Evolutionary conservation across 2,797 vertebrate genomes (phyloP).

Genomic region (Masticophis lateralis): DNA sequence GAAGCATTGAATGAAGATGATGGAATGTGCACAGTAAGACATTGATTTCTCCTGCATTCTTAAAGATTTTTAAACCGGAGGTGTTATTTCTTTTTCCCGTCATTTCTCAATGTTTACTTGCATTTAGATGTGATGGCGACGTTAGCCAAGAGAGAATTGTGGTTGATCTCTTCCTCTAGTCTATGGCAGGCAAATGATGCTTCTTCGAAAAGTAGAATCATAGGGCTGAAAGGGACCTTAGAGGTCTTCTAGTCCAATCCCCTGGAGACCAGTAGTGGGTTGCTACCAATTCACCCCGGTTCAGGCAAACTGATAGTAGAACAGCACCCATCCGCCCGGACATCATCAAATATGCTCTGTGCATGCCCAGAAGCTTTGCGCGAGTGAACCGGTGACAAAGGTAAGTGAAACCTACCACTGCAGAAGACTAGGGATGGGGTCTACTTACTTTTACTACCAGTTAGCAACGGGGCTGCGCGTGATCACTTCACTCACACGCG

Average conservation of each 20-base stretch:
- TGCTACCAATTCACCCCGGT: too few relatives aligned
- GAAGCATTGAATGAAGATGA: conserved; percentile 66
- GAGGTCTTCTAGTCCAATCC: not conserved
- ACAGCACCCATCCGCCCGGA: accelerated
- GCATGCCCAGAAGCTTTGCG: too few relatives aligned
- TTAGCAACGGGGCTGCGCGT: too few relatives aligned
- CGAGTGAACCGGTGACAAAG: too few relatives aligned
- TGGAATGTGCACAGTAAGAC: conserved; percentile 61
- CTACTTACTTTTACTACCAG: too few relatives aligned
- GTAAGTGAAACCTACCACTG: too few relatives aligned
- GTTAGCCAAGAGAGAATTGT: conserved; percentile 1
- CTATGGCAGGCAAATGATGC: not conserved
- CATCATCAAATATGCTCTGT: too few relatives aligned
- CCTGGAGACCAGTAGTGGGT: too few relatives aligned
- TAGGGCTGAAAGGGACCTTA: too few relatives aligned
- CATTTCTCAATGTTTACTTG: conserved; percentile 22
- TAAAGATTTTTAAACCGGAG: conserved; percentile 44
- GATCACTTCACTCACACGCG: accelerated
- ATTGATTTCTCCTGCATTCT: conserved; percentile 55
- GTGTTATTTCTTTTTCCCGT: conserved; percentile 42
- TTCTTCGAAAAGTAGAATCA: not conserved
- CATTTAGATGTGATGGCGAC: conserved; percentile 28
- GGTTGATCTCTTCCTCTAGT: not conserved
- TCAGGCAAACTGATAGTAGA: too few relatives aligned
- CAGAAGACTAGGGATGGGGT: not conserved